Percentiles rank a stretch among this genome's conserved stretches.
These are phyloP conservation scores for Oligia latruncula DNA, from an alignment of 2,888 invertebrate genomes.

Conservation along the genomic window DNA sequence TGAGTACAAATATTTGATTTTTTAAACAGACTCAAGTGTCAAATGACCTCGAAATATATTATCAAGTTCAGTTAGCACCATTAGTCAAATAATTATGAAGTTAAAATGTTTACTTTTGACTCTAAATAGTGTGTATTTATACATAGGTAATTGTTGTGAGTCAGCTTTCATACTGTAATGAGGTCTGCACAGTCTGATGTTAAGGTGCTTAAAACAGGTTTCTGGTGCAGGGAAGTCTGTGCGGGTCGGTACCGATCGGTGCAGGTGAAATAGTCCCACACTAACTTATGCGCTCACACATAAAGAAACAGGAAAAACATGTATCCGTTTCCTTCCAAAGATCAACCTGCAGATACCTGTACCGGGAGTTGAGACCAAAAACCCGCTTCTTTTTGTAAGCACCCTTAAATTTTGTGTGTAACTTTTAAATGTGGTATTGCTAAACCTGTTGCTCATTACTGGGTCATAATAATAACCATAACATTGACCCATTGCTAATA, in stretches of 20 bases:
- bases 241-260: too few relatives aligned
- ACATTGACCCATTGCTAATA: neutral
- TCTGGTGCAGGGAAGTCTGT: too few relatives aligned
- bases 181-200: neutral
- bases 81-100: constrained; percentile 1
- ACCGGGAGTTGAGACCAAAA: too few relatives aligned
- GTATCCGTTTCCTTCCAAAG: too few relatives aligned
- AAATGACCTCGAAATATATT: neutral
- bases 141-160: neutral
- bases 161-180: neutral
- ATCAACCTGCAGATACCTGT: too few relatives aligned
- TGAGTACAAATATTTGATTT: neutral
- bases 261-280: too few relatives aligned
- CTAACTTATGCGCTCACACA: too few relatives aligned
- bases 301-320: too few relatives aligned
- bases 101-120: constrained; percentile 3
- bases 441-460: constrained; percentile 3
- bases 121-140: neutral
- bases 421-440: neutral
- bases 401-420: too few relatives aligned
- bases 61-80: constrained; percentile 13
- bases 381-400: too few relatives aligned
- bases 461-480: neutral
- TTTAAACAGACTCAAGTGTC: neutral
- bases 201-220: too few relatives aligned